Base-by-base conservation (phyloP, 2,888 invertebrate species). In the Bibio marci region DNA sequence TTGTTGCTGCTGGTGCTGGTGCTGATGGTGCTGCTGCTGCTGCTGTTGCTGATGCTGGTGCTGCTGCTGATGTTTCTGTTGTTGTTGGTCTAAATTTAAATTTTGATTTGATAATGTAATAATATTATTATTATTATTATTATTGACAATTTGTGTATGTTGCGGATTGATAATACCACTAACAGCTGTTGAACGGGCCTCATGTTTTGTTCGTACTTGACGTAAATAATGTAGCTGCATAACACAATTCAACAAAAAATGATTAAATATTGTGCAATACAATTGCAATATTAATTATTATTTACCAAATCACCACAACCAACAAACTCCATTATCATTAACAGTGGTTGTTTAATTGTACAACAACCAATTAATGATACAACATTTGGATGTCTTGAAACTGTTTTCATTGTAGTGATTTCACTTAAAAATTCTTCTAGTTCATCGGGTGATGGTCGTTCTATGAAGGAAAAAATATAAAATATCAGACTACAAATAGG, bases 261-360 rank as follows among this genome's bases (percentile, higher is more conserved):
- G n/a, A n/a, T n/a, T n/a, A n/a, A n/a, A n/a, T n/a, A n/a, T n/a
- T n/a, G n/a, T n/a, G n/a, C n/a, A n/a, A n/a, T n/a, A n/a, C n/a
- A n/a, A n/a, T n/a, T n/a, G n/a, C n/a, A n/a, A n/a, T n/a, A n/a
- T n/a, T n/a, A n/a, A n/a, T n/a, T n/a, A n/a, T n/a, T n/a, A 31
- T 46, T 41, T 36, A 78, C 71, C 40, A 88, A 62, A 52, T 82
- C 81, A 1, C 86, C 86, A 44, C 78, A 71, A 0, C 81, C 76
- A 11, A 82, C 76, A 51, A 76, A 82, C 53, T 87, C 86, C 59
- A 87, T 69, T 8, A 87, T 63, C 45, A 85, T 76, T 43, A 80
- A 71, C 35, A 75, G 69, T 0, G 86, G 85, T 18, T 73, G 62
- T 0, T 68, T 63, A 14, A 68, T 57, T 0, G 80, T 80, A 49